Conservation (phyloP, 2,888 invertebrate species). For the Tineola bisselliella region DNA sequence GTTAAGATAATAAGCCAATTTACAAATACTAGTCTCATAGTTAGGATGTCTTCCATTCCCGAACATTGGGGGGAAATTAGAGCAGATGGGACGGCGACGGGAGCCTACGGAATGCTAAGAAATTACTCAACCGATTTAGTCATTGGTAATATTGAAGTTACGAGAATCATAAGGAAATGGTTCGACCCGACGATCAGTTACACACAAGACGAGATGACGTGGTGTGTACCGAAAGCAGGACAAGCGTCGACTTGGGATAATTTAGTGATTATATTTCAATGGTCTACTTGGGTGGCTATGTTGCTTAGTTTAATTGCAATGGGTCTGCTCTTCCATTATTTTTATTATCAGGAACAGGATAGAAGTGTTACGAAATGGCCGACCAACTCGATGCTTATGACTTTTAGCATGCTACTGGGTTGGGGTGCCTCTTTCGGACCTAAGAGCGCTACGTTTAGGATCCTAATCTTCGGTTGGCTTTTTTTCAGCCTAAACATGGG, state of each 20-base stretch:
- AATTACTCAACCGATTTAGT: constrained; percentile 46
- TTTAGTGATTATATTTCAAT: constrained; percentile 56
- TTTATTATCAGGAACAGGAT: constrained; percentile 42
- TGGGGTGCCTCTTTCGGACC: constrained; percentile 54
- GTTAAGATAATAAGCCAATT: constrained; percentile 56
- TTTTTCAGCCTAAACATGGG: constrained; percentile 60
- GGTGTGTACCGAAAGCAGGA: constrained; percentile 53
- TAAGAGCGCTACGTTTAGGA: constrained; percentile 46
- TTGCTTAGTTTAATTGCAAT: constrained; percentile 40
- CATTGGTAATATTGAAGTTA: constrained; percentile 59
- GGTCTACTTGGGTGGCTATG: constrained; percentile 54
- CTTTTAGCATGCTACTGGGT: constrained; percentile 56
- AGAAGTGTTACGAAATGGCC: constrained; percentile 49
- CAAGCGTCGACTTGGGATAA: constrained; percentile 57
- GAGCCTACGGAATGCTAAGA: constrained; percentile 39
- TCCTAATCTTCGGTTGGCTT: constrained; percentile 55
- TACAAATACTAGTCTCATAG: constrained; percentile 52
- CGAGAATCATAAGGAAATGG: constrained; percentile 48
- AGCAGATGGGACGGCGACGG: constrained; percentile 45
- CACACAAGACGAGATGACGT: constrained; percentile 61
- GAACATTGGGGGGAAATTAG: constrained; percentile 54
- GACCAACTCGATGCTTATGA: constrained; percentile 52
- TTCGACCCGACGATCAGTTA: constrained; percentile 57
- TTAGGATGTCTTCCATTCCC: constrained; percentile 38
- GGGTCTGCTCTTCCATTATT: constrained; percentile 46